phyloP scores from a whole-genome alignment of 2,797 vertebrate species.

The Falco rusticolus region DNA sequence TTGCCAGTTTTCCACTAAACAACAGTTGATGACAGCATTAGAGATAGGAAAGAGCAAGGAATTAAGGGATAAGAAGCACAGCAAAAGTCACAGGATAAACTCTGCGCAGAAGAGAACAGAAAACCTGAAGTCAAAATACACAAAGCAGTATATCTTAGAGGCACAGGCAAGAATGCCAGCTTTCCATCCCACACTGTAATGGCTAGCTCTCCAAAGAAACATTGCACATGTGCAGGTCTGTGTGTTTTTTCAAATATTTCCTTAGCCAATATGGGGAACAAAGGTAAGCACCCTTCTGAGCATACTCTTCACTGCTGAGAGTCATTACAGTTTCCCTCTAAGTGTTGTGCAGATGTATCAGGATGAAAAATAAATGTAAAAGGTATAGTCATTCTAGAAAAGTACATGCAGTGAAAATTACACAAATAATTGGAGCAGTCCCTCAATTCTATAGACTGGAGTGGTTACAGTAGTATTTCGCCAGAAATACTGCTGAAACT shows the following conservation, averaged over 20 bases:
- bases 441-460: not conserved
- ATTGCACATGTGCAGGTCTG: accelerated
- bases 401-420: not conserved
- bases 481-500: not conserved
- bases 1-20: conserved; percentile 17
- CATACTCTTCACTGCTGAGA: not conserved
- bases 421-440: not conserved
- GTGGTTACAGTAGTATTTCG: not conserved
- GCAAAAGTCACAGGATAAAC: not conserved
- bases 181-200: not conserved
- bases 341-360: not conserved
- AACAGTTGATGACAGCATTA: not conserved
- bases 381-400: not conserved
- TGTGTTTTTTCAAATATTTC: not conserved
- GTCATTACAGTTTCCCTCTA: not conserved
- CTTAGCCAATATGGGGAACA: not conserved
- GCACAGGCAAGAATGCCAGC: not conserved
- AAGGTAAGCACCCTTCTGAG: not conserved
- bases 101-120: not conserved
- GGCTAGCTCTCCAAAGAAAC: not conserved
- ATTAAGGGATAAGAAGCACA: not conserved
- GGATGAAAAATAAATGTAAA: not conserved
- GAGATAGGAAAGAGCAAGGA: not conserved
- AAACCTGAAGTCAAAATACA: not conserved
- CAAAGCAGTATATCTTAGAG: not conserved